Percentiles rank a stretch among this genome's conserved stretches.
These are phyloP conservation scores for Coregonus sp. DNA, from an alignment of 2,797 vertebrate species.

Conservation along the genomic window DNA sequence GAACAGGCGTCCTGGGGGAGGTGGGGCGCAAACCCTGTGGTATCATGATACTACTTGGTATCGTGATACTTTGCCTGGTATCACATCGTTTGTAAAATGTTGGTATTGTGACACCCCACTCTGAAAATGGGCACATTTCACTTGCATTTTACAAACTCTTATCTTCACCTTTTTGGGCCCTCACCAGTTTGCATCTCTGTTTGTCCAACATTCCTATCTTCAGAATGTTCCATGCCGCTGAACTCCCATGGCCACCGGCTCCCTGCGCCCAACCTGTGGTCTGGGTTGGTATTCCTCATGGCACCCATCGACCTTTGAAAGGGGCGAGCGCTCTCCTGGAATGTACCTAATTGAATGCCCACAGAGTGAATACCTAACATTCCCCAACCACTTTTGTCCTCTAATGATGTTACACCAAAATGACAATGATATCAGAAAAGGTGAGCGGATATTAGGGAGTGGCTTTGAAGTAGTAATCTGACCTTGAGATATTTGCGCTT, in stretches of 20 bases:
- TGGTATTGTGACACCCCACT: too few species aligned
- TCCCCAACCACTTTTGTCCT: neutral
- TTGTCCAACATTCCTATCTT: too few species aligned
- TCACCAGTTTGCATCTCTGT: too few species aligned
- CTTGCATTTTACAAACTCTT: too few species aligned
- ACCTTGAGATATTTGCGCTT: neutral
- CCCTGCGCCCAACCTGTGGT: neutral
- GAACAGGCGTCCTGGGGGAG: too few species aligned
- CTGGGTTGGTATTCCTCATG: conserved; percentile 17
- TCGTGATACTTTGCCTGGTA: too few species aligned
- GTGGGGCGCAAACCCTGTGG: too few species aligned
- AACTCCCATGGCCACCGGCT: neutral
- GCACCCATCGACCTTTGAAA: conserved; percentile 10
- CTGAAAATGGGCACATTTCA: too few species aligned
- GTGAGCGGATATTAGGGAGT: neutral
- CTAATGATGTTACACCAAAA: neutral
- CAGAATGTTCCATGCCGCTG: neutral
- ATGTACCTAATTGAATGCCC: conserved; percentile 1
- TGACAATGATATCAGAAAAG: neutral
- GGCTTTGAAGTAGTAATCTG: neutral
- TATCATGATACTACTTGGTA: too few species aligned
- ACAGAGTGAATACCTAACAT: neutral
- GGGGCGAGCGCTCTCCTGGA: neutral
- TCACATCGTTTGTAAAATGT: too few species aligned
- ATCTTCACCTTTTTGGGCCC: too few species aligned